Conservation (phyloP, 2,888 invertebrate species). For the Acleris laterana region DNA sequence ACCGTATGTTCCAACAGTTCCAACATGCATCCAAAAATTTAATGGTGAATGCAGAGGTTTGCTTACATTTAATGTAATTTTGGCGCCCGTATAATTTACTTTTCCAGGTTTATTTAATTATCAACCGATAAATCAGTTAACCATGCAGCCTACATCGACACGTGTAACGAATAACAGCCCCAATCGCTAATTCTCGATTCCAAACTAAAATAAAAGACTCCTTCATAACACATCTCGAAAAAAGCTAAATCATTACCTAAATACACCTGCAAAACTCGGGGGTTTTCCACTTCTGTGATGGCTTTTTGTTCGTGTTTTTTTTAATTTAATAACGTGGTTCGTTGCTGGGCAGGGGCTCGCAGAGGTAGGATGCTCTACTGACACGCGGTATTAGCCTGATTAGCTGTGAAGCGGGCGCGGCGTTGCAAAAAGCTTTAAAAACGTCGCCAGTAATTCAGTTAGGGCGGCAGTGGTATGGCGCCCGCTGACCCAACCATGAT, state of each 20-base stretch:
- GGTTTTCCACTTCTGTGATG: constrained; percentile 42
- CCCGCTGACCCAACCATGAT: constrained; percentile 54
- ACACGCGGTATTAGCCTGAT: constrained; percentile 74
- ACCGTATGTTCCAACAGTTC: constrained; percentile 44
- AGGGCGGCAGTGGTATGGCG: constrained; percentile 52
- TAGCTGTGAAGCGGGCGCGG: constrained; percentile 64
- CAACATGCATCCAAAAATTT: constrained; percentile 25
- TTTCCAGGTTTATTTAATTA: constrained; percentile 9
- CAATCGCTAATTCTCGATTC: background rate
- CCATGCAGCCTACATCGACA: background rate
- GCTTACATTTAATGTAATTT: constrained; percentile 6
- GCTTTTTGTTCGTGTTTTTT: constrained; percentile 47
- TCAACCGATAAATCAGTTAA: constrained; percentile 2
- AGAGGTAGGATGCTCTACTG: constrained; percentile 49
- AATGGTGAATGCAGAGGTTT: constrained; percentile 9
- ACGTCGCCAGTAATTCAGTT: constrained; percentile 75
- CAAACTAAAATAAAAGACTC: background rate
- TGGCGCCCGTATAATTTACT: background rate
- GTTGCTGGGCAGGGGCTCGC: constrained; percentile 45
- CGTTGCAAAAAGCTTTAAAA: constrained; percentile 79
- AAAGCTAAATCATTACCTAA: constrained; percentile 26
- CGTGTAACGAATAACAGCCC: background rate
- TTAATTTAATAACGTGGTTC: constrained; percentile 56
- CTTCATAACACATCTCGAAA: background rate
- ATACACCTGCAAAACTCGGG: constrained; percentile 31